Evolutionary conservation across 1,140 invertebrate species (phyloP).

Genomic region (Berghia stephanieae): DNA sequence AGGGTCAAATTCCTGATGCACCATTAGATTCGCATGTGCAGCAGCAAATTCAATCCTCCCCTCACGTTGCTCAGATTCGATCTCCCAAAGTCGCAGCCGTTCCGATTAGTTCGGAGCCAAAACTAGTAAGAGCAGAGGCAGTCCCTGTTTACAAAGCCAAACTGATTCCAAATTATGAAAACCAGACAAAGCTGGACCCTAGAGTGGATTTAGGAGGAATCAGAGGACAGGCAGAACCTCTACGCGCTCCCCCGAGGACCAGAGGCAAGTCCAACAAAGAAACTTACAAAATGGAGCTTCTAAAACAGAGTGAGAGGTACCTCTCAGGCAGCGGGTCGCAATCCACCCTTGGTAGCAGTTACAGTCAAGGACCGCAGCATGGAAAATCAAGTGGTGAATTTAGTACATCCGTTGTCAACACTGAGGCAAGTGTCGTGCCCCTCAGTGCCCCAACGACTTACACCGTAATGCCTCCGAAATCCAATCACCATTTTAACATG

Average conservation of each 20-base stretch:
- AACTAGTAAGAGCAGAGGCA: slow-evolving; percentile 37
- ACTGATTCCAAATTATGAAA: slow-evolving; percentile 48
- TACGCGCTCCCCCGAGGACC: background rate
- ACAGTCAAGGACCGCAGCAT: background rate
- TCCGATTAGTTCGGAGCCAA: slow-evolving; percentile 29
- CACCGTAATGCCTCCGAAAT: background rate
- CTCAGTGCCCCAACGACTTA: background rate
- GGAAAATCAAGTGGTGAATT: no score
- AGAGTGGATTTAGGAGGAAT: slow-evolving; percentile 31
- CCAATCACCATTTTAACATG: slow-evolving; percentile 21
- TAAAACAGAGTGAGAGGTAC: slow-evolving; percentile 41
- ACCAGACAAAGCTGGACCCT: slow-evolving; percentile 44
- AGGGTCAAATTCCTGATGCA: no score
- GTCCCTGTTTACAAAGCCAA: slow-evolving; percentile 48
- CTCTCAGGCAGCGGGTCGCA: no score
- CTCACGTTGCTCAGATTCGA: no score
- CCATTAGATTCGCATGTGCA: no score
- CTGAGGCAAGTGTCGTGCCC: no score
- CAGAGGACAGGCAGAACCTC: slow-evolving; percentile 36
- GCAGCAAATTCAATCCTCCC: background rate
- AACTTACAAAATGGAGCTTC: slow-evolving; percentile 39
- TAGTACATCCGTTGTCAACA: no score
- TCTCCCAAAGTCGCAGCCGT: no score
- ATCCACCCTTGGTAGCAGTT: no score
- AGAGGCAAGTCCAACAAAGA: no score